Evolutionary conservation across 2,888 invertebrate species (phyloP), one percentile per base, ranked within the genome.

Genomic region (Scaptomyza flava): DNA sequence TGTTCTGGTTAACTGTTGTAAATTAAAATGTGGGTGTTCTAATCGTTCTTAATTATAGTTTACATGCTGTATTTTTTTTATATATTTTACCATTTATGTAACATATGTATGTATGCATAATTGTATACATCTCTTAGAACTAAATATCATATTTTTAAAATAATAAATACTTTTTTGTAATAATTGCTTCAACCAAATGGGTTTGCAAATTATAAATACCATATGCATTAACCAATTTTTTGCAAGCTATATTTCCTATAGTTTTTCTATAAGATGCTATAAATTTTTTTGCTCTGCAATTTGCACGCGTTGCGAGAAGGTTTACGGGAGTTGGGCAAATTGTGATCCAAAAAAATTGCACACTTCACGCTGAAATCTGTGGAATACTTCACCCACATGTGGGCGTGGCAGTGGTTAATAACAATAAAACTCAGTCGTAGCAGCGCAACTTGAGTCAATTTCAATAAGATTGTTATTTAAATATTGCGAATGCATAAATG

Each of bases 51-150:
- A 78, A 52, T 31, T 58, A 57, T 77, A 75, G 75, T 74, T 79
- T 78, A 73, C 69, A 69, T 69, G 68, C 64, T 81, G 56, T 31
- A 31, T 46, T 48, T n/a, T 34, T 8, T 43, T 34, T 36, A 66
- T 48, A 27, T 27, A 27, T 60, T 67, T 74, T 78, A 78, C 65
- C 68, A 80, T 80, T 68, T 76, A 59, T 72, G 53, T 79, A 84
- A 82, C 70, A 72, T 78, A 68, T 68, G 47, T 57, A 30, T 70
- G 65, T 52, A 73, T 17, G 68, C 60, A 54, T 50, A 52, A 63
- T 50, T 83, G 81, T 81, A 84, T 79, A 83, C 68, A 61, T 53
- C 53, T 48, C 85, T 87, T 85, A 74, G 30, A 52, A 34, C 75
- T 84, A 80, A 33, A 47, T 73, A 68, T 69, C 56, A 68, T 79